Base-by-base conservation (phyloP, 2,888 invertebrate species). In the Graphium colonna region DNA sequence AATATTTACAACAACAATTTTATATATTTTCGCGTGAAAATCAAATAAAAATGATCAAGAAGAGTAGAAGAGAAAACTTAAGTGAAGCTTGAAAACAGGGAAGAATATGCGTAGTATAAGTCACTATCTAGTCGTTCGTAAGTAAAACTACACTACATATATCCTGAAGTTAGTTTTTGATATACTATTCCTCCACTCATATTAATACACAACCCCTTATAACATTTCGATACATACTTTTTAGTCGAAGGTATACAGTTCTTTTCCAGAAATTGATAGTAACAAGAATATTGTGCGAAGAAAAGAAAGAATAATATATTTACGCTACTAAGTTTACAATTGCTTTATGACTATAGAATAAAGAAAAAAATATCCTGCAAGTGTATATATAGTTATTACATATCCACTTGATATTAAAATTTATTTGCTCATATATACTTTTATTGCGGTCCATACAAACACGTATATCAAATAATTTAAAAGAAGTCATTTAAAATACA, bases 1-100 rank as follows among this genome's bases (percentile, higher is more conserved):
- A 77, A 78, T 85, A 86, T 85, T 63, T 86, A 84, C 83, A 85
- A 71, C 68, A 80, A 82, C 82, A 77, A 78, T 61, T 69, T 75
- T 69, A 72, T 68, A 78, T 75, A 36, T 36, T 12, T 36, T 36
- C 12, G 67, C 71, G 69, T 68, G 61, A 58, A 62, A 64, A 60
- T 28, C 52, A 55, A 60, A 48, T 18, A 49, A 60, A 48, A 46
- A 31, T 52, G 51, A 50, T 46, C 8, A 12, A 44, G 44, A 43
- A 41, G 52, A 47, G 10, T 21, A 36, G 10, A 36, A 12, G 36
- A 46, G 18, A 18, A 12, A 46, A 46, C 21, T 21, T 17, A 46
- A 45, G 10, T 18, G 9, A 17, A 13, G 5, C 12, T 8, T 5
- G 21, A 1, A 5, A 28, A 48, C 5, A 9, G 39, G 15, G 8